Evolutionary conservation across 2,113 vertebrate species (phyloP).

Genomic region (Heptranchias perlo): DNA sequence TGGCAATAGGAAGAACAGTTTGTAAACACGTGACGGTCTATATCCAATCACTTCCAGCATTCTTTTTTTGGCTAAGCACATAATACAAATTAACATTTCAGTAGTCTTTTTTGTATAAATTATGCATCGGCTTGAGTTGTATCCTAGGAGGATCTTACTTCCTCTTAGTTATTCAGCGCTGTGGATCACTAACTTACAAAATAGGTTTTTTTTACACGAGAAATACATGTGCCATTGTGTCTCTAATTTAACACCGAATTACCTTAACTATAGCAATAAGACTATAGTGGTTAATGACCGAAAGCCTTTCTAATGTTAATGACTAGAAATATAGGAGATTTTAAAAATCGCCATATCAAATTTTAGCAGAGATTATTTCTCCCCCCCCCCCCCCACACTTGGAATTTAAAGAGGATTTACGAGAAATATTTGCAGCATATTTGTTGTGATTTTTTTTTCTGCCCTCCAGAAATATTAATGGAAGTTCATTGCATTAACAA

Average conservation of each 20-base stretch:
- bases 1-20: neutral
- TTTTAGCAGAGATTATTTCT: neutral
- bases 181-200: neutral
- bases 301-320: neutral
- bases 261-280: neutral
- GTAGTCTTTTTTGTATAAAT: neutral
- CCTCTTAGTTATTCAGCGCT: neutral
- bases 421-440: constrained; percentile 52
- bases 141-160: neutral
- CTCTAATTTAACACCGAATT: neutral
- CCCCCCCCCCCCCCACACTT: constrained; percentile 7
- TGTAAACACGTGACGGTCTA: neutral
- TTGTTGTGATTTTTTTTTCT: constrained; percentile 65
- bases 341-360: neutral
- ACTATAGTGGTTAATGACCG: neutral
- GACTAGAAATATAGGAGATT: neutral
- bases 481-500: constrained; percentile 45
- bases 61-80: neutral
- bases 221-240: neutral
- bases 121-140: neutral
- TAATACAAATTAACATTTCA: neutral
- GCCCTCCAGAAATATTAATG: constrained; percentile 59
- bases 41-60: neutral
- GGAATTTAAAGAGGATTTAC: constrained; percentile 61
- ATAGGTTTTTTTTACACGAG: neutral